These are phyloP conservation scores for Gymnorhina tibicen DNA, from an alignment of 2,113 vertebrate species.

Conservation along the genomic window DNA sequence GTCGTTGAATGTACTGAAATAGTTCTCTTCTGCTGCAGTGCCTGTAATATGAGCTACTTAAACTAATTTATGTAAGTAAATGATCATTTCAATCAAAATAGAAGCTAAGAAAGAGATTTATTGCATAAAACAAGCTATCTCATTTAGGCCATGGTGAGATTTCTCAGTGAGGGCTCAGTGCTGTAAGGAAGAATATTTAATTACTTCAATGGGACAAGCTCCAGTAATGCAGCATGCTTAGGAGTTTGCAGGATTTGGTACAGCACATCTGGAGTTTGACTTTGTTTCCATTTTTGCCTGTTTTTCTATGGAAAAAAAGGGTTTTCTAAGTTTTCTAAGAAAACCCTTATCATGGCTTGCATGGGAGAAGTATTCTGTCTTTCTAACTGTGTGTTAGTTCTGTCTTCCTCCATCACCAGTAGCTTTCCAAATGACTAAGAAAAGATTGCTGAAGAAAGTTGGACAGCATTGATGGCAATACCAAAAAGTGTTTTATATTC, in stretches of 20 bases:
- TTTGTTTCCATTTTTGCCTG: background rate
- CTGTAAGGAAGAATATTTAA: background rate
- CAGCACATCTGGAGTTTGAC: background rate
- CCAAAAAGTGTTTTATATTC: background rate
- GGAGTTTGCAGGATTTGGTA: background rate
- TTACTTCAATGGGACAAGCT: background rate
- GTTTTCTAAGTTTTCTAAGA: background rate
- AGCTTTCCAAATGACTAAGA: background rate
- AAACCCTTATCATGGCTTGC: background rate
- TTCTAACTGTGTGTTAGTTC: background rate
- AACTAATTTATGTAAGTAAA: background rate
- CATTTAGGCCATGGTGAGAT: background rate
- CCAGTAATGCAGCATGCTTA: background rate
- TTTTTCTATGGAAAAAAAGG: background rate
- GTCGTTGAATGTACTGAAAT: background rate
- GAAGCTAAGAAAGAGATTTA: background rate
- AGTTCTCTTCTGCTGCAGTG: background rate
- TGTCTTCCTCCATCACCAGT: background rate
- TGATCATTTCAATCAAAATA: background rate
- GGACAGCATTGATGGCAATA: background rate
- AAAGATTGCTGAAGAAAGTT: background rate
- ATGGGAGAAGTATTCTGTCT: background rate
- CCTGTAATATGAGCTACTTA: background rate
- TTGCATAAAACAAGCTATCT: background rate
- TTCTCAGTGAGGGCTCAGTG: background rate